Conservation (phyloP, 30 jellyfish, hydroid and myxozoan genomes). For the Hydractinia symbiolongicarpus region DNA sequence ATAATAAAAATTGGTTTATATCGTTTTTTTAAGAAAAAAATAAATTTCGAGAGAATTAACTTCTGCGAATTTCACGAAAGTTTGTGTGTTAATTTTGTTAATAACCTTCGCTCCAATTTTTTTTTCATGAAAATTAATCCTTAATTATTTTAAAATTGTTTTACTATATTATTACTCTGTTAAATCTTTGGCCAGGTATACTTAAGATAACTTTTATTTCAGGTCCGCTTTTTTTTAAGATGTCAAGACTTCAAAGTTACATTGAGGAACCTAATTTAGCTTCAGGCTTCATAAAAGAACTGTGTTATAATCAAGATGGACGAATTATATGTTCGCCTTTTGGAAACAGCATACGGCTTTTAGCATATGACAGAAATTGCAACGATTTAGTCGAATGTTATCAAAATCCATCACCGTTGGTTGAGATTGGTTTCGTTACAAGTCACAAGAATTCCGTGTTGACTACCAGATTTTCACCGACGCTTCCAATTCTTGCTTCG, state of each 20-base stretch:
- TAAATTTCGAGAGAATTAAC: too few relatives aligned
- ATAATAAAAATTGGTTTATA: too few relatives aligned
- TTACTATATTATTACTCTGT: not conserved
- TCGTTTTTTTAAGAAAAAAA: too few relatives aligned
- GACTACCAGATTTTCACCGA: conserved; percentile 66
- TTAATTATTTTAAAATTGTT: not conserved
- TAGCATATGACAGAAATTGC: conserved; percentile 55
- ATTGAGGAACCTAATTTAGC: conserved; percentile 67
- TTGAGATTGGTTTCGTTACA: conserved; percentile 46
- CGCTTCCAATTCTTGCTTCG: conserved; percentile 53
- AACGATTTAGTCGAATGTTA: conserved; percentile 46
- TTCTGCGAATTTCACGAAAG: too few relatives aligned
- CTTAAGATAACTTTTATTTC: not conserved
- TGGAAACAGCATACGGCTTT: conserved; percentile 75
- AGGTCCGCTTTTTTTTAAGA: too few relatives aligned
- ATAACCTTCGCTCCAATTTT: not conserved
- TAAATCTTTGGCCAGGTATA: not conserved
- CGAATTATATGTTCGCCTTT: conserved; percentile 76
- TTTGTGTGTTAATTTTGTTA: not conserved
- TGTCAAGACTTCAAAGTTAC: conserved; percentile 40
- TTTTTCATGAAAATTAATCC: not conserved
- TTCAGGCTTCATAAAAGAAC: conserved; percentile 79
- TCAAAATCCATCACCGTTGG: conserved; percentile 19
- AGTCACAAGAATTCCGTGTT: conserved; percentile 69
- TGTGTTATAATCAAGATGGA: conserved; percentile 79